Evolutionary conservation across 2,797 vertebrate species (phyloP).

Genomic region (Coccyzus lansbergi): DNA sequence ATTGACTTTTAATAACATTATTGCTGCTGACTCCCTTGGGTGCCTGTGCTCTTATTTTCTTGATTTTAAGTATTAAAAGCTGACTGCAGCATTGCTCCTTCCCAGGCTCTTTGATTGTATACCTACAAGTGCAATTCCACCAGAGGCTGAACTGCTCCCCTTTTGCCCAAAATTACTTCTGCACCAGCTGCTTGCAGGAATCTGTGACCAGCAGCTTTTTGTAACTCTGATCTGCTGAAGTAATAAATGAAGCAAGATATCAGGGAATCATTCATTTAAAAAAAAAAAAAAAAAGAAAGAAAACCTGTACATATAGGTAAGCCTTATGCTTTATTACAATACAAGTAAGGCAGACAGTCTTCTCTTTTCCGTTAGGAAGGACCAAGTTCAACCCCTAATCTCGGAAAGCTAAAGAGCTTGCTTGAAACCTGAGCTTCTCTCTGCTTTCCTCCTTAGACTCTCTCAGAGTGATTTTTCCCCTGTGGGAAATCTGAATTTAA

Average conservation of each 20-base stretch:
- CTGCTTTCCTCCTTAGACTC: not conserved
- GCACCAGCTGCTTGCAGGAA: not conserved
- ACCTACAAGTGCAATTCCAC: not conserved
- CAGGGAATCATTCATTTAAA: not conserved
- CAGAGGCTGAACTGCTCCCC: not conserved
- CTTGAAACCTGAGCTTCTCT: not conserved
- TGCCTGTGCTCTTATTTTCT: constrained; percentile 18
- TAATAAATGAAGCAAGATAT: not conserved
- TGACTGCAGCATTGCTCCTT: constrained; percentile 26
- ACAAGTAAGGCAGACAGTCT: not conserved
- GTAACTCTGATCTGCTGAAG: not conserved
- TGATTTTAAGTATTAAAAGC: constrained; percentile 59
- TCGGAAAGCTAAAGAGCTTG: not conserved
- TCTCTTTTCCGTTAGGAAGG: not conserved
- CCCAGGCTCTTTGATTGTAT: not conserved
- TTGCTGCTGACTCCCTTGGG: constrained; percentile 25
- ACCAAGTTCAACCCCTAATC: not conserved
- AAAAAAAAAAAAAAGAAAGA: no score
- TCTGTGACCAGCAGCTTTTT: not conserved
- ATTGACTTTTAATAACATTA: constrained; percentile 48
- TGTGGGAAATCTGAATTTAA: constrained; percentile 9
- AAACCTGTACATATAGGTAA: not conserved
- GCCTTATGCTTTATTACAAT: not conserved
- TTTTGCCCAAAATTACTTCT: not conserved
- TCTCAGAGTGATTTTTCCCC: not conserved